Conservation (phyloP, 2,888 invertebrate species). For the Agrotis exclamationis region DNA sequence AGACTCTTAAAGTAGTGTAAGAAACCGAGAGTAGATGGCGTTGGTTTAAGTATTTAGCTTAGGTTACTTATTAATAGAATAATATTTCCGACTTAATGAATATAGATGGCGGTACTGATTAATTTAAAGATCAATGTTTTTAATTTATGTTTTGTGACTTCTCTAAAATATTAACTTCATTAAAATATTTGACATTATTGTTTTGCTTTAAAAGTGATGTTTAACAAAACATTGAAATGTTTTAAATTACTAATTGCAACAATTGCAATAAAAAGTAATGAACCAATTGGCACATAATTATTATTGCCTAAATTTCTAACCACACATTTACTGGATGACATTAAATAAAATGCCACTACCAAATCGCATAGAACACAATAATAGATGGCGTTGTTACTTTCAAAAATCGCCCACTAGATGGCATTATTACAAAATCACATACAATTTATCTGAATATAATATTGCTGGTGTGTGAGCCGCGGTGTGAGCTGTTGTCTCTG, state of each 20-base stretch:
- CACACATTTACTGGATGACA: slow-evolving; percentile 6
- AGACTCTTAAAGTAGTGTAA: slow-evolving; percentile 30
- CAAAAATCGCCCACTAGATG: slow-evolving; percentile 26
- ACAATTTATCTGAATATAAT: slow-evolving; percentile 90
- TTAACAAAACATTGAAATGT: slow-evolving; percentile 2
- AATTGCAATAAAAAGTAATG: neutral
- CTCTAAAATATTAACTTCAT: neutral
- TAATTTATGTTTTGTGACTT: slow-evolving; percentile 24
- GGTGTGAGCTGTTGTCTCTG: slow-evolving; percentile 88
- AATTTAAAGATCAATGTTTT: slow-evolving; percentile 9
- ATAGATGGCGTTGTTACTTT: slow-evolving; percentile 21
- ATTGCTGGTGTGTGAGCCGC: slow-evolving; percentile 88
- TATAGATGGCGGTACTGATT: slow-evolving; percentile 53
- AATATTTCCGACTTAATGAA: slow-evolving; percentile 29
- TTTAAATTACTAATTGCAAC: slow-evolving; percentile 5
- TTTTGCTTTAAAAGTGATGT: slow-evolving; percentile 13
- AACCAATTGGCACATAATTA: slow-evolving; percentile 24
- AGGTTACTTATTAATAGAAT: slow-evolving; percentile 35
- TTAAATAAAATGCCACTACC: neutral
- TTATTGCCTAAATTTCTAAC: neutral
- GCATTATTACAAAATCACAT: slow-evolving; percentile 27
- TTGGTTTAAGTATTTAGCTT: slow-evolving; percentile 36
- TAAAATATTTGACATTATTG: neutral
- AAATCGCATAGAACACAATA: neutral
- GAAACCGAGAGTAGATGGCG: slow-evolving; percentile 61